Evolutionary conservation across 1,140 invertebrate species (phyloP), one percentile per base, ranked within the genome.

Genomic region (Brachionus calyciflorus): DNA sequence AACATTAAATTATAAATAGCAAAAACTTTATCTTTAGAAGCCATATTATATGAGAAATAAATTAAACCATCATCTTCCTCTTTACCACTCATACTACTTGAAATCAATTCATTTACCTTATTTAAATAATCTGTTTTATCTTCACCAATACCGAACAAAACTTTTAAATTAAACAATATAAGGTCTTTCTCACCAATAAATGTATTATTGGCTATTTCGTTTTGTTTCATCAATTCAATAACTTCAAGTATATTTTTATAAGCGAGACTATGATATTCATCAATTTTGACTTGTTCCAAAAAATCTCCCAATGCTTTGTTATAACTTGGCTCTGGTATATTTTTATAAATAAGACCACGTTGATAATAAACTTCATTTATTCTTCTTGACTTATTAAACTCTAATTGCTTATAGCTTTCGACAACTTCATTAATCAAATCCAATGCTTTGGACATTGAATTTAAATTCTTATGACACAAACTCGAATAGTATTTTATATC

Each of bases 21-120:
- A 21, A 65, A 26, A 12, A 65, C 60, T 46, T 65, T 41, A 10
- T 65, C 60, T 44, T 24, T 65, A 24, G 60, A 65, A 21, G 37
- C 37, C 21, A 65, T 2, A 41, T 65, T 44, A 44, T 44, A 65
- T 4, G 60, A 65, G 12, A 65, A 44, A 65, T 44, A 65, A 24
- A 65, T 65, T 21, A 19, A 19, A 44, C n/a, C 9, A 3, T 65
- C 41, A 24, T 37, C 17, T 2, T 44, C 21, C 14, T 21, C 24
- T 24, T 65, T 21, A 2, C 19, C 30, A 10, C 1, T 65, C 7
- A 65, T 5, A 21, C 3, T 0, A 12, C 44, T 21, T 3, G 19
- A 24, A 4, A 65, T 65, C 21, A 65, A 24, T 12, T 41, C 37
- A 44, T 26, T 65, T 44, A 44, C 6, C 28, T 44, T 65, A 26